phyloP scores from a whole-genome alignment of 2,888 invertebrate genomes.

The Matsumyia berberina region DNA sequence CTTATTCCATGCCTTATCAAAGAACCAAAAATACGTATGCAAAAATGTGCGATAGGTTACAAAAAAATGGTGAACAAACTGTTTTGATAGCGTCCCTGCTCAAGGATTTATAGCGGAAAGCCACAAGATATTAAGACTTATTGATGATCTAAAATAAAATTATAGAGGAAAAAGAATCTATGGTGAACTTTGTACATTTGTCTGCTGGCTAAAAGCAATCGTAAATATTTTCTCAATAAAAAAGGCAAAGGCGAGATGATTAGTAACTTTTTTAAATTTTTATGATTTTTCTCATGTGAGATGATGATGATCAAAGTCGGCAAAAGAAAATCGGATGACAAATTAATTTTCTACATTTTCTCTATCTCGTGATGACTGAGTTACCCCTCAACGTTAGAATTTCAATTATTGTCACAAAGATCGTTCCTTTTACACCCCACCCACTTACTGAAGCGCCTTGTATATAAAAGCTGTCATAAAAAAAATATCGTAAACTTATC shows the following conservation, averaged over 20 bases:
- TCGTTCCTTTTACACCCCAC: no score
- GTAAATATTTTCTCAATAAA: constrained; percentile 16
- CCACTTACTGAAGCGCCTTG: no score
- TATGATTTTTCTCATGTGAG: constrained; percentile 10
- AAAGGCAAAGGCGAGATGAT: not conserved
- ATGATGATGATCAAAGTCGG: constrained; percentile 14
- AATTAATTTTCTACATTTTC: not conserved
- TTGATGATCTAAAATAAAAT: constrained; percentile 17
- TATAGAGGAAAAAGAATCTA: not conserved
- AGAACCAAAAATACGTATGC: not conserved
- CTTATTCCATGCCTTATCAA: not conserved
- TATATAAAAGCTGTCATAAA: no score
- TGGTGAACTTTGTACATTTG: constrained; percentile 5
- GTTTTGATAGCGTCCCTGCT: not conserved
- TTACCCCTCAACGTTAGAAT: no score
- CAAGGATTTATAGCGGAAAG: constrained; percentile 18
- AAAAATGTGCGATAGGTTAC: constrained; percentile 18
- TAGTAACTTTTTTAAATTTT: not conserved
- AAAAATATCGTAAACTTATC: no score
- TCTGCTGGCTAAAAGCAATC: constrained; percentile 30
- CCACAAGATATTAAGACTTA: constrained; percentile 17
- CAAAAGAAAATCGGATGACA: not conserved
- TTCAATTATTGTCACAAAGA: no score
- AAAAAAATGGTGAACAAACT: not conserved
- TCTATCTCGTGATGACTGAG: not conserved